Base-by-base conservation (phyloP, 2,888 invertebrate genomes). In the Chrysolina haemoptera region DNA sequence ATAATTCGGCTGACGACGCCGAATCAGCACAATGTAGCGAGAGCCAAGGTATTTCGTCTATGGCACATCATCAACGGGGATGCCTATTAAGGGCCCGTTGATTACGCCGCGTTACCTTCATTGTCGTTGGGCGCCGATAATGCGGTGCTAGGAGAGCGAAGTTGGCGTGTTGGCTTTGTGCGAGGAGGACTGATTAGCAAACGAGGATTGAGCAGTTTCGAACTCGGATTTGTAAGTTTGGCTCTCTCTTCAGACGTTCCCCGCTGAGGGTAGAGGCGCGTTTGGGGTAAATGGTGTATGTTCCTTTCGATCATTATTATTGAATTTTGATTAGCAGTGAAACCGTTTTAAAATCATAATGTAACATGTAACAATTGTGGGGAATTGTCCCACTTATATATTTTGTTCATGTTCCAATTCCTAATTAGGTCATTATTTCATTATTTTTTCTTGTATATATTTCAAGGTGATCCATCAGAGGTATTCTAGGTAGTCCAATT, bases 11-110 rank as follows among this genome's bases (percentile, higher is more conserved):
- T 48, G 48, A 8, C 16, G 48, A 48, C 16, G 16, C 16, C 48
- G 16, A 48, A 48, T 48, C 16, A 16, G 16, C 48, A 48, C 48
- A 48, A 48, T 48, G 16, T 16, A 48, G 48, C 48, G n/a, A 48
- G 48, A 48, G 48, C 48, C 48, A 11, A 16, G 16, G 48, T 48
- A 48, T 48, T 48, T 16, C 16, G 48, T n/a, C 16, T 48, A 48
- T 48, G 48, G 48, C 16, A 48, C 48, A 16, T 68, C 59, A 68
- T 68, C 68, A 68, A 59, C 59, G 59, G 43, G 53, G 68, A 59
- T 69, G 69, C 69, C 62, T 62, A 69, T 62, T 62, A 62, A 69
- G 62, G 69, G 62, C 27, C 40, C 22, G 41, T 46, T 69, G 62
- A 69, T 69, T 46, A 46, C 62, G 46, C 62, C 62, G 27, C 59